Base-by-base conservation (phyloP, 2,888 invertebrate species). In the Coleophora deauratella region DNA sequence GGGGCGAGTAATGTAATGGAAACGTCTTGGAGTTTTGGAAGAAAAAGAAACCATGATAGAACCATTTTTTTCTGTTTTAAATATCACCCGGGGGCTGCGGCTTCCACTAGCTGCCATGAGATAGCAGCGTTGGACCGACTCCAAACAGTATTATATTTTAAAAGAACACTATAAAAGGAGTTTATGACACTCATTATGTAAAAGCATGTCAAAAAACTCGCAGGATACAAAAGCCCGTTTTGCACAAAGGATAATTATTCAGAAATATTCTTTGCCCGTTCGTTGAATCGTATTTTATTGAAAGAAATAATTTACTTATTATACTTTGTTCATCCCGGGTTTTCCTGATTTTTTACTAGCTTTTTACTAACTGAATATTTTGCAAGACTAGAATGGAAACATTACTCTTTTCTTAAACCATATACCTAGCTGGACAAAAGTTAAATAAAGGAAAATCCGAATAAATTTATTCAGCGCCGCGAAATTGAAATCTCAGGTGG, bases 401-500 rank as follows among this genome's bases (percentile, higher is more conserved):
- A 21, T 21, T 21, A 21, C 6, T 4, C 21, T n/a, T n/a, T n/a
- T n/a, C n/a, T 6, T 21, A 21, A 4, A 21, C 6, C 6, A 21
- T 21, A 55, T 47, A 57, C 59, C 57, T 62, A 58, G 57, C 58
- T 57, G 58, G 57, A 59, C 57, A 52, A 57, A 57, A 66, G 60
- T 66, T 65, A 62, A 66, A 70, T 63, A 69, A 71, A 72, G 68
- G 63, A 38, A 43, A 70, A 75, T 70, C 70, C 59, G 71, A 72
- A 78, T 74, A 80, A 77, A 79, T 78, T 75, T 78, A 79, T 77
- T 72, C 76, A 68, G 66, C 71, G 70, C 66, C 67, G 68, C 71
- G 65, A 81, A 78, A 82, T 81, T 82, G 78, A 79, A 82, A 81
- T 81, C 80, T 80, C 82, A 81, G 79, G 80, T 81, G 81, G 76